Conservation (phyloP, 2,888 invertebrate genomes). For the Neocrepidodera transversa region DNA sequence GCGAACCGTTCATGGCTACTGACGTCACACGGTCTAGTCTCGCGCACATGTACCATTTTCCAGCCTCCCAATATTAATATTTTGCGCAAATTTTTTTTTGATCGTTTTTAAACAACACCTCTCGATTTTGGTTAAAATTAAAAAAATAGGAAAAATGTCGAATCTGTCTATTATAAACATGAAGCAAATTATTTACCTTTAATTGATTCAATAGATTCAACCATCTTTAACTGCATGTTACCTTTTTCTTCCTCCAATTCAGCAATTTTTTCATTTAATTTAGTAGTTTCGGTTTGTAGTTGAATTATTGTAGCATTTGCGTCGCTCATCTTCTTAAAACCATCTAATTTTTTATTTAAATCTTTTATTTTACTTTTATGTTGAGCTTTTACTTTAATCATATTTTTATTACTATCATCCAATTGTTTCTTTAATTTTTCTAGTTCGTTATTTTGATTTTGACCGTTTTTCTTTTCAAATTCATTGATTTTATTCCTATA, state of each 20-base stretch:
- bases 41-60: too few relatives aligned
- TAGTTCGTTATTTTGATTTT: constrained; percentile 54
- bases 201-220: constrained; percentile 66
- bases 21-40: too few relatives aligned
- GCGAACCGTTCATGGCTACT: too few relatives aligned
- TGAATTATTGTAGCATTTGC: constrained; percentile 72
- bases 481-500: constrained; percentile 41
- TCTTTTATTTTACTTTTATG: constrained; percentile 77
- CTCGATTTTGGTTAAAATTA: too few relatives aligned
- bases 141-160: too few relatives aligned
- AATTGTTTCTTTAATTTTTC: constrained; percentile 72
- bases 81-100: too few relatives aligned
- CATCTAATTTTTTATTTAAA: constrained; percentile 76
- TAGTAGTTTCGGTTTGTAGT: constrained; percentile 68
- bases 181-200: too few relatives aligned
- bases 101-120: too few relatives aligned
- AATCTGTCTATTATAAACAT: too few relatives aligned
- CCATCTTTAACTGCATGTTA: constrained; percentile 84
- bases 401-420: constrained; percentile 77
- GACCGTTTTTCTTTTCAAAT: constrained; percentile 42
- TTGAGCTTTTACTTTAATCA: constrained; percentile 77
- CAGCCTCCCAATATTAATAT: too few relatives aligned
- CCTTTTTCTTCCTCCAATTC: constrained; percentile 88
- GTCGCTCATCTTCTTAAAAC: constrained; percentile 72
- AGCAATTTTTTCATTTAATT: constrained; percentile 76